Percentiles rank a stretch among this genome's conserved stretches.
Evolutionary conservation across 2,797 vertebrate genomes (phyloP).

Genomic region (Paratrypauchen microcephalus): DNA sequence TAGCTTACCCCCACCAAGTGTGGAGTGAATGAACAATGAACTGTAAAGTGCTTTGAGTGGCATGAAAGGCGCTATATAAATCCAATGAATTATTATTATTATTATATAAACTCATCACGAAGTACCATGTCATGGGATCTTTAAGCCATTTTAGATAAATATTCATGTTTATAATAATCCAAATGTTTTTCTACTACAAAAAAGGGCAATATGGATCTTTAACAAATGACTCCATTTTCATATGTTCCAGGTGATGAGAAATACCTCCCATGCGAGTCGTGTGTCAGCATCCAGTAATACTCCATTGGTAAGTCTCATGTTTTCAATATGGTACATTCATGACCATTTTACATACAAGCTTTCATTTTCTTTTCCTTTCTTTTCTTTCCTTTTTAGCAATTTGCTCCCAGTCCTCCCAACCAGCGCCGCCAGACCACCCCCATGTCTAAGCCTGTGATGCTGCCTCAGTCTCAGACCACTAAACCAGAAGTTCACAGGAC

Average conservation of each 20-base stretch:
- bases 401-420: slow-evolving; percentile 91
- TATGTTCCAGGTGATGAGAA: slow-evolving; percentile 84
- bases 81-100: too few relatives aligned
- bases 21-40: too few relatives aligned
- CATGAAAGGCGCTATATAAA: too few relatives aligned
- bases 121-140: too few relatives aligned
- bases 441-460: slow-evolving; percentile 95
- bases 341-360: slow-evolving; percentile 14
- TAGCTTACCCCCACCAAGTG: too few relatives aligned
- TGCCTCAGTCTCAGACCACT: slow-evolving; percentile 83
- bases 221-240: slow-evolving; percentile 35
- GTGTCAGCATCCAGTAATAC: slow-evolving; percentile 75
- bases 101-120: too few relatives aligned
- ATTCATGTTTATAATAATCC: too few relatives aligned
- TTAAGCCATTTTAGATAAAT: too few relatives aligned
- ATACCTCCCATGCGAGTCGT: slow-evolving; percentile 82
- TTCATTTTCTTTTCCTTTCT: background rate
- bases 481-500: slow-evolving; percentile 78
- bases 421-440: slow-evolving; percentile 85
- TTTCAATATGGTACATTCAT: background rate
- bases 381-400: slow-evolving; percentile 78
- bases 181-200: too few relatives aligned
- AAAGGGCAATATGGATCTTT: too few relatives aligned
- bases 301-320: slow-evolving; percentile 81
- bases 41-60: too few relatives aligned